Percentiles rank a stretch among this genome's conserved stretches.
These are phyloP conservation scores for Amiota communis DNA, from an alignment of 2,888 invertebrate genomes.

Conservation along the genomic window DNA sequence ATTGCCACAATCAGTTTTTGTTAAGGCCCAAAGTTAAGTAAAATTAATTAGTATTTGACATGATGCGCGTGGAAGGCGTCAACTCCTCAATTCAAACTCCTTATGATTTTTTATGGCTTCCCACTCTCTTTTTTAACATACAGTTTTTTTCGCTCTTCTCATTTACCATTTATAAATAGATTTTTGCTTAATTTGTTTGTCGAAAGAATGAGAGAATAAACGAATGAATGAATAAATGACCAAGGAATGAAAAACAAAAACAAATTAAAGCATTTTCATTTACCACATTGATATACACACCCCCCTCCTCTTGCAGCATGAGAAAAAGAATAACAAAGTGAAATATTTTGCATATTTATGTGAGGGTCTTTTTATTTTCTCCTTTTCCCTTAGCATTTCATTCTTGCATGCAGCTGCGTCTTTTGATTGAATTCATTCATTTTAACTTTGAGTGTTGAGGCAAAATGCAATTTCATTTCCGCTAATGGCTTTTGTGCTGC, in stretches of 20 bases:
- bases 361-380: background rate
- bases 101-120: no score
- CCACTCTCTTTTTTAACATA: no score
- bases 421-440: conserved; percentile 61
- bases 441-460: conserved; percentile 60
- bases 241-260: background rate
- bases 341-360: conserved; percentile 16
- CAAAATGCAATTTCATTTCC: conserved; percentile 65
- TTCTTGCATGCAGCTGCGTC: conserved; percentile 23
- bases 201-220: no score
- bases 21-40: background rate
- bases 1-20: conserved; percentile 10
- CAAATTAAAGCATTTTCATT: background rate
- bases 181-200: no score
- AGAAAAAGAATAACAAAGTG: background rate
- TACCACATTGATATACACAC: no score
- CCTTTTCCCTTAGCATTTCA: background rate
- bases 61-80: background rate
- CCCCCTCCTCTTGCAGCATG: no score
- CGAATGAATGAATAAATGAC: no score
- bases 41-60: conserved; percentile 1
- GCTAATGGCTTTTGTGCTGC: conserved; percentile 66
- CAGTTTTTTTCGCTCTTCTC: no score
- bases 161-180: no score
- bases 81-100: no score